These are phyloP conservation scores for Byasa hedistus DNA, from an alignment of 2,888 invertebrate genomes.

Conservation along the genomic window DNA sequence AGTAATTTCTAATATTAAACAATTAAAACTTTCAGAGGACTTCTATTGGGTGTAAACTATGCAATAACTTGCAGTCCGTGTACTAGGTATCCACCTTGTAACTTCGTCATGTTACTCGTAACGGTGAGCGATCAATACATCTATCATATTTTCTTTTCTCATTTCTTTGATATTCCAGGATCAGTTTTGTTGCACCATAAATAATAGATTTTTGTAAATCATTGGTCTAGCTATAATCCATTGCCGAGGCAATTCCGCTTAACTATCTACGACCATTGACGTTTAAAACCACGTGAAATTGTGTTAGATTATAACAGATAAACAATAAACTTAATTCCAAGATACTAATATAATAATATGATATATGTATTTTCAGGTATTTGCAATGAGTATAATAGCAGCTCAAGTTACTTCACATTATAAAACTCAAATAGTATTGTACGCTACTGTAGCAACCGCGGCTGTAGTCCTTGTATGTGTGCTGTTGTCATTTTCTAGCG, in stretches of 20 bases:
- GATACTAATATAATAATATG: neutral
- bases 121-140: constrained; percentile 5
- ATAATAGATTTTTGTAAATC: too few relatives aligned
- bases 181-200: too few relatives aligned
- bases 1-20: neutral
- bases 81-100: constrained; percentile 32
- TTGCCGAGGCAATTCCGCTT: too few relatives aligned
- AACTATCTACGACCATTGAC: too few relatives aligned
- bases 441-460: constrained; percentile 41
- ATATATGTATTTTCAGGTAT: constrained; percentile 38
- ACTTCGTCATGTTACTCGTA: constrained; percentile 23
- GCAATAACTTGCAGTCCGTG: constrained; percentile 32
- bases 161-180: too few relatives aligned
- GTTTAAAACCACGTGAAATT: too few relatives aligned
- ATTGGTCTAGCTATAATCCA: too few relatives aligned
- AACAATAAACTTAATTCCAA: neutral
- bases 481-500: constrained; percentile 40
- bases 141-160: neutral
- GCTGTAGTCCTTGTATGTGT: constrained; percentile 42
- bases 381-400: constrained; percentile 36
- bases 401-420: constrained; percentile 38
- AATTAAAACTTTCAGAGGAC: constrained; percentile 29
- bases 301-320: too few relatives aligned
- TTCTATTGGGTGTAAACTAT: constrained; percentile 32
- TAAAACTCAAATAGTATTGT: constrained; percentile 37